Evolutionary conservation across 2,113 vertebrate genomes (phyloP), one percentile per base, ranked within the genome.

Genomic region (Nymphicus hollandicus): DNA sequence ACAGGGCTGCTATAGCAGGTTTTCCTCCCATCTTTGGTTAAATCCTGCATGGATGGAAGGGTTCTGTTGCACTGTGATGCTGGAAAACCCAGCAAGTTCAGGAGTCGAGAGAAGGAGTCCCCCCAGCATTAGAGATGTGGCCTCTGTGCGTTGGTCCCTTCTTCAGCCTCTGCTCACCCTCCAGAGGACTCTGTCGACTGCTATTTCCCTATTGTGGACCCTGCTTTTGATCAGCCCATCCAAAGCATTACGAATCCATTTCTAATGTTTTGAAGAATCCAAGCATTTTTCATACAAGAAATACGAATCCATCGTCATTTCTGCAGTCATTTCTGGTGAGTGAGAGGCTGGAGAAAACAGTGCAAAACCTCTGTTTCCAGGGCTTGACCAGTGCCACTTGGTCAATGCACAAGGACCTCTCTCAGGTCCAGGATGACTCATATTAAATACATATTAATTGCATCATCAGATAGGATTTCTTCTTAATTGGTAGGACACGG

Each of bases 351-450:
- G 56, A 35, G 56, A 58, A 35, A 58, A 35, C 9, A 35, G 22
- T 24, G 6, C 10, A 55, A 33, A 2, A 5, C 13, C 31, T 39
- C 80, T 1, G 7, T 6, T 6, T 10, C 24, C 7, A 47, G 17
- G 35, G 37, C 9, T 47, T 0, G 1, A 33, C 7, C 7, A 1
- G 39, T 12, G 52, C 41, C 25, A 2, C 4, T 1, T 0, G 9
- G 39, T 29, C 53, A 0, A 0, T 1, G 24, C 2, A 1, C 3
- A 60, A 66, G 81, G 65, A 37, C 35, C 23, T 14, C 31, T 6
- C 52, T 52, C 43, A 2, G 61, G n/a, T 18, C 31, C 14, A 35
- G 44, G n/a, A 8, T 13, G 80, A 5, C 27, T 10, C 6, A 1
- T 11, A 4, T 4, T 61, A 10, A 11, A 25, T 70, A 6, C 4